phyloP scores from a whole-genome alignment of 2,888 invertebrate genomes.

The Troides oblongomaculatus region DNA sequence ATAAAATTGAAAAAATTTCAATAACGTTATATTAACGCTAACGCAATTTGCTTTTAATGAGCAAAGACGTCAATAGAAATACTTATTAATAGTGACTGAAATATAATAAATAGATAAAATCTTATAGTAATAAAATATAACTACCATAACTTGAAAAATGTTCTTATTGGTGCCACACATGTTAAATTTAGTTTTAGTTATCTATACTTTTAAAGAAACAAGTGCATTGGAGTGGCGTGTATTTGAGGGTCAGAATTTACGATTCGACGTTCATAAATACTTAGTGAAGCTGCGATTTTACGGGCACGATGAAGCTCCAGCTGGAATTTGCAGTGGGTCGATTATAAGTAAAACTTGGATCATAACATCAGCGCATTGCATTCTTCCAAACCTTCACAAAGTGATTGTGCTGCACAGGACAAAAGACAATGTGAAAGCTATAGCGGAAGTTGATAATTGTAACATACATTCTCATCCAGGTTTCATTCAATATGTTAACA shows the following conservation, averaged over 20 bases:
- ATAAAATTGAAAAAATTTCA: background rate
- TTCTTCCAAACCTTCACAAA: background rate
- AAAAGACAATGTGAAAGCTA: background rate
- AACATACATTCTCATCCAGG: conserved; percentile 7
- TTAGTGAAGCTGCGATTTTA: conserved; percentile 11
- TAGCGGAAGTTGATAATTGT: background rate
- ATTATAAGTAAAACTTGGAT: conserved; percentile 20
- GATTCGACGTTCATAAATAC: conserved; percentile 18
- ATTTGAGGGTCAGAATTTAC: conserved; percentile 13
- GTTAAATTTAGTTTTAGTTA: conserved; percentile 9
- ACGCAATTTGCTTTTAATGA: background rate
- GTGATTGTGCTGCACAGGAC: conserved; percentile 1
- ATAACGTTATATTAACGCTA: background rate
- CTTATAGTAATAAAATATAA: background rate
- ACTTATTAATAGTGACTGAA: background rate
- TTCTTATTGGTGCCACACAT: conserved; percentile 9
- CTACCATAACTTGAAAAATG: conserved; percentile 14
- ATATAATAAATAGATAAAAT: conserved; percentile 9
- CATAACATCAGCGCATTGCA: conserved; percentile 23
- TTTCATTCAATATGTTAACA: conserved; percentile 1
- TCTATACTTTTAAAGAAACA: conserved; percentile 6
- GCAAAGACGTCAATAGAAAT: conserved; percentile 6
- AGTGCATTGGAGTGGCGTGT: conserved; percentile 20
- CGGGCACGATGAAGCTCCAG: background rate
- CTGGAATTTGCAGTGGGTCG: conserved; percentile 13